Evolutionary conservation across 2,888 invertebrate species (phyloP).

Genomic region (Entomobrya proxima): DNA sequence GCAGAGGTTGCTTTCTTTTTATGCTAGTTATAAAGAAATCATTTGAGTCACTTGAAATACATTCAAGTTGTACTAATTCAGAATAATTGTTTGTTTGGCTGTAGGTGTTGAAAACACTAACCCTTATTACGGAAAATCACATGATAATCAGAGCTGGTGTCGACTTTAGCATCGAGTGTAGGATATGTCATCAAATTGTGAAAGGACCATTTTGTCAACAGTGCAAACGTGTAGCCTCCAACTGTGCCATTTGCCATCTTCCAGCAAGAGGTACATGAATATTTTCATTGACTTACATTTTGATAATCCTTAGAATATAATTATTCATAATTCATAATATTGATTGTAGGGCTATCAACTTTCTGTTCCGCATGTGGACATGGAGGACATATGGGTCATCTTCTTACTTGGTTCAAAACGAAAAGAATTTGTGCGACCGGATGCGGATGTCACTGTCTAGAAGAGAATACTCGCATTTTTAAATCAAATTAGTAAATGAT

Average conservation of each 20-base stretch:
- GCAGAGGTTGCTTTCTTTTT: slow-evolving; percentile 79
- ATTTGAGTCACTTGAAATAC: slow-evolving; percentile 2
- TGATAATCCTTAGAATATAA: too few species aligned
- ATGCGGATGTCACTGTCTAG: slow-evolving; percentile 92
- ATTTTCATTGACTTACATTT: too few species aligned
- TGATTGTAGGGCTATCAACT: slow-evolving; percentile 81
- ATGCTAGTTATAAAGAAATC: background rate
- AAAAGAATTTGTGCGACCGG: slow-evolving; percentile 91
- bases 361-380: slow-evolving; percentile 94
- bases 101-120: slow-evolving; percentile 83
- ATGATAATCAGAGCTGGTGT: slow-evolving; percentile 82
- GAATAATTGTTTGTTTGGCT: slow-evolving; percentile 10
- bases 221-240: slow-evolving; percentile 86
- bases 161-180: slow-evolving; percentile 86
- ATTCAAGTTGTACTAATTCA: background rate
- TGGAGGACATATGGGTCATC: slow-evolving; percentile 92
- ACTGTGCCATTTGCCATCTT: slow-evolving; percentile 90
- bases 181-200: slow-evolving; percentile 82
- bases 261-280: slow-evolving; percentile 86
- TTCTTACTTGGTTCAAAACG: slow-evolving; percentile 88
- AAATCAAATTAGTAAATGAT: slow-evolving; percentile 43
- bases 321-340: slow-evolving; percentile 16
- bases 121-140: slow-evolving; percentile 75
- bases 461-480: slow-evolving; percentile 81
- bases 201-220: slow-evolving; percentile 82